phyloP scores from a whole-genome alignment of 2,797 vertebrate species.

The Enteromius paludinosus region DNA sequence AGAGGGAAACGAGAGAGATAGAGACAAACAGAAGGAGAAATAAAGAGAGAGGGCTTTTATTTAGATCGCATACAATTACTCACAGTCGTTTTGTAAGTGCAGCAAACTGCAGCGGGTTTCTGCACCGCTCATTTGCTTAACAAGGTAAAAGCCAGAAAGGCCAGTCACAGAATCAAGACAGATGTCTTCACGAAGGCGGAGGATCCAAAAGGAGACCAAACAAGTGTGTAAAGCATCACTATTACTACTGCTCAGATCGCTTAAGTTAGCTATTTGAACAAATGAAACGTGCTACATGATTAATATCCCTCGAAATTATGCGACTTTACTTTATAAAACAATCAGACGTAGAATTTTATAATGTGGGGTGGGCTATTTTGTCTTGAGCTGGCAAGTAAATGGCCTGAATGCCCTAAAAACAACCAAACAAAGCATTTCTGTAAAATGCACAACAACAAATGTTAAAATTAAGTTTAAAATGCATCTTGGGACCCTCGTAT shows the following conservation, averaged over 20 bases:
- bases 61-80: conserved; percentile 80
- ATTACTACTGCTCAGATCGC: neutral
- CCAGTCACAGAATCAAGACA: conserved; percentile 55
- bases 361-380: neutral
- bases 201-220: conserved; percentile 12
- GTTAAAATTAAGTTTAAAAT: neutral
- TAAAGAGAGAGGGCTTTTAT: conserved; percentile 61
- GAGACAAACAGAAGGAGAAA: conserved; percentile 1
- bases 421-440: neutral
- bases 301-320: neutral
- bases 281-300: neutral
- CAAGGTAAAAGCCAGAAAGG: conserved; percentile 73
- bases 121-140: conserved; percentile 81
- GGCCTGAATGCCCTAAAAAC: neutral
- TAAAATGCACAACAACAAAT: too few relatives aligned
- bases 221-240: conserved; percentile 12
- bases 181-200: conserved; percentile 22
- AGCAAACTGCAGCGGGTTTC: conserved; percentile 84
- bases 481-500: neutral
- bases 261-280: neutral
- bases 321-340: neutral
- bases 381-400: neutral
- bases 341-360: neutral
- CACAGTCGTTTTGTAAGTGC: conserved; percentile 72
- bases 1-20: conserved; percentile 4